Base-by-base conservation (phyloP, 2,113 vertebrate species). In the Chamaetylas fuelleborni region DNA sequence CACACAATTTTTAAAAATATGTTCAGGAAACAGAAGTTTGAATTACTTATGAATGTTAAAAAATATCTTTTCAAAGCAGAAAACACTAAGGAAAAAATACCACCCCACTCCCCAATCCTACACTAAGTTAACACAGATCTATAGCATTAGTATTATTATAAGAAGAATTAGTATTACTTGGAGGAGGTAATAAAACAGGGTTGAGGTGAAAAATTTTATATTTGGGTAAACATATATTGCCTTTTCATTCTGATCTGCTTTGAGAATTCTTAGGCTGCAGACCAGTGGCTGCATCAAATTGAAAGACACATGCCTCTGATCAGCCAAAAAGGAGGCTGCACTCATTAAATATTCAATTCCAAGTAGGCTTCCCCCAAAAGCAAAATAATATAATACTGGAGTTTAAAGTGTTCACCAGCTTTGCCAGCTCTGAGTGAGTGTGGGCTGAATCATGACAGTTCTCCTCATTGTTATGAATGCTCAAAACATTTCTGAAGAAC, bases 401-500 rank as follows among this genome's bases (percentile, higher is more conserved):
- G 42, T 24, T 77, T 61, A 84, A 57, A 61, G 42, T 79, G 53
- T 77, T 77, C 51, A 60, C 23, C 38, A 93, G 40, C 66, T 80
- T 87, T 85, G 43, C 72, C 11, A n/a, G 78, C 56, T 83, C 5
- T 69, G 33, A 76, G 6, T 23, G 57, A 82, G 60, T 56, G 83
- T 90, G 81, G 48, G 54, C 29, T 93, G 85, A 91, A 45, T 81
- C 53, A 56, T 86, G 86, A 79, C 61, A 67, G 67, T 29, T 93
- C 48, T 78, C 61, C 31, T 81, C 19, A 65, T 80, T 93, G 65
- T 89, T 93, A 43, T 34, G 57, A 87, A 81, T 85, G 33, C 81
- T 94, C 73, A 69, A 76, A 96, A 85, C 17, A 43, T 73, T 91
- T 90, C 57, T 48, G 51, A 88, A 66, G 69, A 87, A 65, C 38